Evolutionary conservation across 2,888 invertebrate species (phyloP), one percentile per base, ranked within the genome.

Genomic region (Eupelmus urozonus): DNA sequence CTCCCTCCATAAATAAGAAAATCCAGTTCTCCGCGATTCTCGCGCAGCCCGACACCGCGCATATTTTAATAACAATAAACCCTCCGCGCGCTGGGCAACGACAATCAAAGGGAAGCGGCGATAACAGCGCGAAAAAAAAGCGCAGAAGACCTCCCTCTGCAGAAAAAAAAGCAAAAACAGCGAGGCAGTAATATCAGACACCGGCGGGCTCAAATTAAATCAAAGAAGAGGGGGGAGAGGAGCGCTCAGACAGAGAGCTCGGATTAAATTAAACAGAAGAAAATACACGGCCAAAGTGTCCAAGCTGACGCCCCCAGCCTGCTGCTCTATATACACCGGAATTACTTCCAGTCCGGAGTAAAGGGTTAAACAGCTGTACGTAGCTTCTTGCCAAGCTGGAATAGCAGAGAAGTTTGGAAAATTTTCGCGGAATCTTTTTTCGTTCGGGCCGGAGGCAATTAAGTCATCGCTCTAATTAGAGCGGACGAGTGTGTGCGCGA

Each of bases 251-350:
- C 40, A n/a, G 67, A 40, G 42, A 67, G 16, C 57, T 59, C 25
- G 69, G 66, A 74, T 78, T 74, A 78, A 74, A 74, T 78, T 78
- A 78, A 78, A 75, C 66, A 74, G 70, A 74, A 70, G 78, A 78
- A 78, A 78, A 74, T 78, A 65, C 29, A 25, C 55, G 25, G 20
- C 42, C 5, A 57, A 69, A 71, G 7, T 73, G 69, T 67, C 74
- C 74, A 78, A 78, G 78, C 78, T 78, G 78, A 74, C 78, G 78
- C 78, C 57, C 29, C 45, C 9, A 34, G n/a, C n/a, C n/a, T 34
- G 34, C 34, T 9, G 34, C 25, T n/a, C 42, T 59, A 78, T 78
- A 73, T 78, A 74, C 73, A 78, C 73, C 65, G 69, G 59, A 78
- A 74, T 78, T 70, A 74, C 74, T 78, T 73, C 69, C 55, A 78